Evolutionary conservation across 1,140 invertebrate species (phyloP), one percentile per base, ranked within the genome.

Genomic region (Leucophenga varia): DNA sequence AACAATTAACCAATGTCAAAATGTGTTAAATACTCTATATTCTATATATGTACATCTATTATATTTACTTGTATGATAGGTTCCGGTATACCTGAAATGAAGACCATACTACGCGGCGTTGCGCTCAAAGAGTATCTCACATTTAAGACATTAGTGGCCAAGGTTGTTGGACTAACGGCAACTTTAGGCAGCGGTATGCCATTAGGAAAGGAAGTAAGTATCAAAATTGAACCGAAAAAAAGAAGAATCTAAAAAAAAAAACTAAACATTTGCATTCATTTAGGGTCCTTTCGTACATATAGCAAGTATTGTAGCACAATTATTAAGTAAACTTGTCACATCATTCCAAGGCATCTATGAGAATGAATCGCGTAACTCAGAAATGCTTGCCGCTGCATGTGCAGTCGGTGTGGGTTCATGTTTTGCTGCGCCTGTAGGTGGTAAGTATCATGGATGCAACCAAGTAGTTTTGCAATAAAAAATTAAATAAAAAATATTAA

Each of bases 41-140:
- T 42, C 44, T 49, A 43, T 13, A 56, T 53, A 44, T 14, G 13
- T 43, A 38, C 40, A 41, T 17, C 20, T 39, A 50, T 22, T 17
- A 40, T 35, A 30, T 30, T 30, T 30, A 30, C n/a, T n/a, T n/a
- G n/a, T n/a, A n/a, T n/a, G n/a, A n/a, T 69, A 72, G 93, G 96
- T 61, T 98, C 95, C 36, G 96, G 97, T 38, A 98, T 98, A 67
- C 97, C 96, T 19, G 97, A 99, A 79, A 98, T 99, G 95, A 98
- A 99, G 79, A 98, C 95, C 2, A 97, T 98, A 46, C 81, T 99
- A 10, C 80, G 95, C 57, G 96, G 96, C 43, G 95, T 98, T 1
- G 89, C 95, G 9, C 78, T 99, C 10, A 98, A 98, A 79, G 95
- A 99, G 75, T 99, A 97, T 76, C 80, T 99, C 43, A 98, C 96